Evolutionary conservation across 2,888 invertebrate species (phyloP), one percentile per base, ranked within the genome.

Genomic region (Euspilapteryx auroguttella): DNA sequence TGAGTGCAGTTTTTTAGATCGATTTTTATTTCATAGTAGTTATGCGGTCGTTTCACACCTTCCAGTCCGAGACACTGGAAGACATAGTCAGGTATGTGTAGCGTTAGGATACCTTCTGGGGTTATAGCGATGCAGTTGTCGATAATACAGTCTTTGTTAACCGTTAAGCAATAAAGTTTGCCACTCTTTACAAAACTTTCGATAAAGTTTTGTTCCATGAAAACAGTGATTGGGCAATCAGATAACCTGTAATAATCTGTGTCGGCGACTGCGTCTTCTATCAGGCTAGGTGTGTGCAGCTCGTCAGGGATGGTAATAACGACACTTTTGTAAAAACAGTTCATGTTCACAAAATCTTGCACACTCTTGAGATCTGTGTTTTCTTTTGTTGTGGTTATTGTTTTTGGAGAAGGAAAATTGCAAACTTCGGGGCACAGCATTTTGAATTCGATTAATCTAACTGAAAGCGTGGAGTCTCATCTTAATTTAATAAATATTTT

Each of bases 21-120:
- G 21, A 71, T 49, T 32, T 36, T 51, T 1, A 71, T 38, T 50
- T 71, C 58, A 32, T 55, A 63, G 35, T 44, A 73, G 23, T 52
- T 45, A 17, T 59, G 45, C 8, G 55, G 57, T 5, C 55, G 35
- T 34, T 65, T 65, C 2, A 28, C 47, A 2, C 73, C 73, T 48
- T 73, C 64, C 7, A 71, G 40, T 5, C 75, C 73, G 29, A 71
- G 36, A n/a, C 56, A 62, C 53, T 73, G 69, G 31, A 46, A 71
- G n/a, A 54, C 38, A 31, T 44, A 51, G 6, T 65, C 56, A 24
- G 50, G 30, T 17, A 68, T 30, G 36, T 73, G 59, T 3, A 75
- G 26, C 3, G 52, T 57, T 5, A 75, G 38, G 5, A 45, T 30
- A 4, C 71, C 69, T 4, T 66, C 53, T n/a, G 69, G 61, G 1